Evolutionary conservation across 2,113 vertebrate species (phyloP), one percentile per base, ranked within the genome.

Genomic region (Eudyptes chrysolophus): DNA sequence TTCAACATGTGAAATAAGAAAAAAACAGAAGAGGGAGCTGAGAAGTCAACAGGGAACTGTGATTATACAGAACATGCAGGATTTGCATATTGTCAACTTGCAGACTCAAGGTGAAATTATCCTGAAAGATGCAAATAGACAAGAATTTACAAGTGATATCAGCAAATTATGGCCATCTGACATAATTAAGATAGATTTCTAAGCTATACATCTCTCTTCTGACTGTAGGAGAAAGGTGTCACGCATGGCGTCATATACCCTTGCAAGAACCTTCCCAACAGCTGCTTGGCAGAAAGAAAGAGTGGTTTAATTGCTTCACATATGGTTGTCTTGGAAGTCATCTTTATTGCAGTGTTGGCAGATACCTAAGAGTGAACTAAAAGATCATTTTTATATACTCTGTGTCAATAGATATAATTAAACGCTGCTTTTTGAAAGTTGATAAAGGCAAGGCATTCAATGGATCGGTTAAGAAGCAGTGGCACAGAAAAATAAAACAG

Each of bases 221-320:
- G n/a, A 66, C 32, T 29, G 9, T 1, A 26, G 74, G 62, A 42
- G 49, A 70, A 60, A 3, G 6, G 7, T 30, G 20, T 54, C 30
- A 89, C 16, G 52, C 0, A 0, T 9, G 29, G 22, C 54, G 27
- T 15, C 21, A 36, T 6, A 61, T 10, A 42, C 8, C 15, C 36
- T 69, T 58, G 34, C 36, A 83, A 83, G 40, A 88, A 83, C 8
- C 16, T 69, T 69, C 19, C 26, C 29, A 58, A 36, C 6, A 79
- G 44, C 25, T 54, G 29, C 34, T 71, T 62, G 17, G n/a, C 19
- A 89, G 29, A 62, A 90, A 76, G 38, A 52, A 46, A 51, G 26
- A 32, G 5, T 29, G 8, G 4, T 54, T 87, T 87, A 69, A 86
- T 84, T 2, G 0, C n/a, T 93, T 81, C 61, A 51, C 13, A 8